Evolutionary conservation across 2,113 vertebrate species (phyloP), one percentile per base, ranked within the genome.

Genomic region (Callionymus lyra): DNA sequence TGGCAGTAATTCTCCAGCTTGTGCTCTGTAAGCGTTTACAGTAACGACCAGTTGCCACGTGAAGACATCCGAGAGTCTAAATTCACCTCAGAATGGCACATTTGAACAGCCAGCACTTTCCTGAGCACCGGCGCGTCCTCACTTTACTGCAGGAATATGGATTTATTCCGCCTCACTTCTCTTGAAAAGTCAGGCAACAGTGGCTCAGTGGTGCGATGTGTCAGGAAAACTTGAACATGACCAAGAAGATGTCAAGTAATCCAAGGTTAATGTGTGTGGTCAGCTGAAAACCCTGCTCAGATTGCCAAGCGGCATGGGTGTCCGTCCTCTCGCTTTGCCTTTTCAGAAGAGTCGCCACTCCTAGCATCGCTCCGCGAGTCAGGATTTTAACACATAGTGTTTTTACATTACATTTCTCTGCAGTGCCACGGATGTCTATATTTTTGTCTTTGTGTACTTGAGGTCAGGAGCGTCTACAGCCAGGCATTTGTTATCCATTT

Each of bases 281-380:
- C 77, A 74, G 31, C 45, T 53, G 70, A 55, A 83, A 76, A 79
- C 77, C 69, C 77, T 71, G 79, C 65, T 76, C 76, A 73, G 70
- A 81, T 83, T 78, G 81, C 70, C 74, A 81, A 79, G 68, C 76
- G 71, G 68, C 80, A 71, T 71, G 80, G 63, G 74, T 51, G 75
- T 65, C 54, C 54, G 18, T 68, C 53, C 63, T 27, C 66, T 56
- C 59, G 56, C 60, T 51, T 44, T 47, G 12, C 53, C 14, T 57
- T 16, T 50, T 55, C 54, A 34, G 6, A 34, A 63, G 47, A 59
- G 43, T n/a, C 55, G n/a, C n/a, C n/a, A n/a, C n/a, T n/a, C n/a
- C n/a, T n/a, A n/a, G n/a, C n/a, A n/a, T n/a, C n/a, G n/a, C n/a
- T 49, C 12, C 3, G 53, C 31, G 44, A 16, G 52, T 61, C 59